Percentiles rank a stretch among this genome's conserved stretches.
These are phyloP conservation scores for Panagrolaimus sp. DNA, from an alignment of 1,140 invertebrate genomes.

Conservation along the genomic window DNA sequence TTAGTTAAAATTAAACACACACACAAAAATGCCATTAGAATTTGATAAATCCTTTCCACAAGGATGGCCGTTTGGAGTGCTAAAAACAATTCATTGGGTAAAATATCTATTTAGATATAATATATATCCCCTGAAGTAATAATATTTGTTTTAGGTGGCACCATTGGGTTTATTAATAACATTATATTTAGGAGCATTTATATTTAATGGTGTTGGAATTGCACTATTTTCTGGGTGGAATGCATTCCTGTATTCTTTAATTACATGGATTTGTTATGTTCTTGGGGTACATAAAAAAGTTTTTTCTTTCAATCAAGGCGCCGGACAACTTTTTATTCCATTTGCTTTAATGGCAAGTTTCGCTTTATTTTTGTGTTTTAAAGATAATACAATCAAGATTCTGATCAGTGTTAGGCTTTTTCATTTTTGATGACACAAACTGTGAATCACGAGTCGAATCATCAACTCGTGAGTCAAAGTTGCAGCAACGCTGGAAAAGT, in stretches of 20 bases:
- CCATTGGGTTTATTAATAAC: neutral
- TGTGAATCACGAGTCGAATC: no score
- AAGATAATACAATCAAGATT: neutral
- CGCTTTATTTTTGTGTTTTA: neutral
- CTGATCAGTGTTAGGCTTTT: neutral
- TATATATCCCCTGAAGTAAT: neutral
- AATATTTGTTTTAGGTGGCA: neutral
- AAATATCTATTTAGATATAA: neutral
- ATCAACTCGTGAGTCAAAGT: no score
- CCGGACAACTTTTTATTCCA: neutral
- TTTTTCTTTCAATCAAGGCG: neutral
- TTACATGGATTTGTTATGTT: conserved; percentile 13
- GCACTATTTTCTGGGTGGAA: conserved; percentile 6
- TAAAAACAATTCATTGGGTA: conserved; percentile 12
- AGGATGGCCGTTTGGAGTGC: neutral
- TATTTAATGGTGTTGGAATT: conserved; percentile 1
- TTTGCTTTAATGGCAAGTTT: conserved; percentile 11
- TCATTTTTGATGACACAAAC: no score
- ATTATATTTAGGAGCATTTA: neutral
- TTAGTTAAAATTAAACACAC: no score
- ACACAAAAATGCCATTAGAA: neutral
- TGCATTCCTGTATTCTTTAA: neutral
- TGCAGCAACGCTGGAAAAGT: no score
- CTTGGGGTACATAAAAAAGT: neutral
- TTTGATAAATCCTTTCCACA: neutral